Conservation (phyloP, 2,888 invertebrate species). For the Meta bourneti region DNA sequence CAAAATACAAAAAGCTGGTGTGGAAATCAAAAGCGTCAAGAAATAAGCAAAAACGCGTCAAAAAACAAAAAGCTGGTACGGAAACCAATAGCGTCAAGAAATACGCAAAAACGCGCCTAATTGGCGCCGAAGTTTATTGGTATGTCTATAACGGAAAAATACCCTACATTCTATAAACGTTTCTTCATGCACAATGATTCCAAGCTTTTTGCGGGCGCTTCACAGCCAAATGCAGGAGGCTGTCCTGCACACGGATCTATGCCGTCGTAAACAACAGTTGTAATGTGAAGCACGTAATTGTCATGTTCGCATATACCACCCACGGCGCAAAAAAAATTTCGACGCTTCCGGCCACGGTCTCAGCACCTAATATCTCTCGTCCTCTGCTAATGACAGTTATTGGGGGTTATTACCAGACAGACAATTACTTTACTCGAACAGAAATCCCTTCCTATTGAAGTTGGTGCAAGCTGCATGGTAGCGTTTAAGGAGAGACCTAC, state of each 20-base stretch:
- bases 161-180: no score
- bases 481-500: no score
- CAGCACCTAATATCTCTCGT: constrained; percentile 28
- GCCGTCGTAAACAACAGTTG: constrained; percentile 49
- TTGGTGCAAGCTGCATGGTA: not conserved
- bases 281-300: constrained; percentile 27
- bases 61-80: no score
- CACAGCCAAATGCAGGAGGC: not conserved
- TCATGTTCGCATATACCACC: constrained; percentile 62
- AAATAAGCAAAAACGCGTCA: no score
- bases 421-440: not conserved
- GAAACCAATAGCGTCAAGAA: no score
- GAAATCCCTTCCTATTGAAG: not conserved
- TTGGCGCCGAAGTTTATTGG: no score
- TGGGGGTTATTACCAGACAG: constrained; percentile 11
- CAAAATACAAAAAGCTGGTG: no score
- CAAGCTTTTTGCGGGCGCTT: not conserved
- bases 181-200: not conserved
- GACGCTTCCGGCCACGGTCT: constrained; percentile 44
- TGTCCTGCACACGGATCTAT: not conserved
- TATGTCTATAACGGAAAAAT: no score
- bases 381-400: constrained; percentile 7
- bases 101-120: no score
- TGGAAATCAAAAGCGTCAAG: no score
- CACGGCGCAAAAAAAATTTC: constrained; percentile 31